These are phyloP conservation scores for Caenorhabditis plicata DNA, from an alignment of 2,888 invertebrate genomes.

Conservation along the genomic window DNA sequence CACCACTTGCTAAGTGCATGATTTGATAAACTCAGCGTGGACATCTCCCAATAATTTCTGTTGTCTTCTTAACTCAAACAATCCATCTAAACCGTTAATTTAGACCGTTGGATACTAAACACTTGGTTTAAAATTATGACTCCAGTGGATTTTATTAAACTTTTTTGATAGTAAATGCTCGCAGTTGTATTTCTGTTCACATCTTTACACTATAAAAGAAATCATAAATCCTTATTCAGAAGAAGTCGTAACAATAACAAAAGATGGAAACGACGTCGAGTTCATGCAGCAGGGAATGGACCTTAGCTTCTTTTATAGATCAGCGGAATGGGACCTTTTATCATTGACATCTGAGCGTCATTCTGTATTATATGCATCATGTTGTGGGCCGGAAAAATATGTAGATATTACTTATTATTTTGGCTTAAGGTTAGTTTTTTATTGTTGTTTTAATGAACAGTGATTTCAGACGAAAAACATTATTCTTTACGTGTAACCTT, in stretches of 20 bases:
- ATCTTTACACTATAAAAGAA: too few relatives aligned
- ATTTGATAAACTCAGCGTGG: too few relatives aligned
- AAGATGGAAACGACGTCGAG: conserved; percentile 55
- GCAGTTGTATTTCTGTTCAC: too few relatives aligned
- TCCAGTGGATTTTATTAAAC: too few relatives aligned
- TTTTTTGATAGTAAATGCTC: too few relatives aligned
- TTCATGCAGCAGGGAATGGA: conserved; percentile 65
- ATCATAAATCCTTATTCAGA: conserved; percentile 33
- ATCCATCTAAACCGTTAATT: too few relatives aligned
- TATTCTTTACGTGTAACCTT: conserved; percentile 64
- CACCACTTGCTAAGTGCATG: too few relatives aligned
- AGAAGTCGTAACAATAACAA: conserved; percentile 33
- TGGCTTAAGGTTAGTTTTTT: conserved; percentile 38
- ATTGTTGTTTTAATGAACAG: not conserved
- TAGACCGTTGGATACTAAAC: too few relatives aligned
- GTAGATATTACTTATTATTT: conserved; percentile 65
- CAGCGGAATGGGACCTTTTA: conserved; percentile 65
- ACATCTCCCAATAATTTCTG: too few relatives aligned
- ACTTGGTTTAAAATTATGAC: too few relatives aligned
- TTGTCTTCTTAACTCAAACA: too few relatives aligned
- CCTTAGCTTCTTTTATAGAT: conserved; percentile 63
- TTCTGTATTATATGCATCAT: conserved; percentile 62
- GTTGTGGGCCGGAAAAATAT: conserved; percentile 65
- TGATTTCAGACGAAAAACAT: conserved; percentile 55
- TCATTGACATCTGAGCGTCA: conserved; percentile 60